Conservation (phyloP, 2,888 invertebrate genomes). For the Abscondita cerata region DNA sequence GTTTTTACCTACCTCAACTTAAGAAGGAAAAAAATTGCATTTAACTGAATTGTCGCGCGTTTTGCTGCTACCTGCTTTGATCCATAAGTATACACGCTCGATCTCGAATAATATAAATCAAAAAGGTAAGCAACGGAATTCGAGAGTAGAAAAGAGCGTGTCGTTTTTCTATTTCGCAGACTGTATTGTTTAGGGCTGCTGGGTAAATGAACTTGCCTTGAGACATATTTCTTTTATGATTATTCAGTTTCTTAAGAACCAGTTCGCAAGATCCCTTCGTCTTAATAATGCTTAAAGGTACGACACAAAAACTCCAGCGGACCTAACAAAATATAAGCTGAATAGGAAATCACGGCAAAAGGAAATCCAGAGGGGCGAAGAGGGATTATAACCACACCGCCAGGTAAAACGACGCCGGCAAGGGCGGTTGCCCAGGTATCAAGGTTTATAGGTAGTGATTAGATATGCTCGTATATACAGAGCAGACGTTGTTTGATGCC, state of each 20-base stretch:
- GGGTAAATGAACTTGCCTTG: conserved; percentile 43
- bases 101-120: conserved; percentile 30
- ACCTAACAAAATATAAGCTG: conserved; percentile 41
- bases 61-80: conserved; percentile 10
- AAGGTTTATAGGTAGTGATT: conserved; percentile 39
- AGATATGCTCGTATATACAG: conserved; percentile 33
- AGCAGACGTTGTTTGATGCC: conserved; percentile 27
- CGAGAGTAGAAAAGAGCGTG: conserved; percentile 16
- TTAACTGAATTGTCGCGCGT: conserved; percentile 1
- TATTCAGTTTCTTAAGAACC: conserved; percentile 49
- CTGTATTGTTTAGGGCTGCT: conserved; percentile 49
- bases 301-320: conserved; percentile 44
- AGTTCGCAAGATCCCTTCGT: conserved; percentile 48
- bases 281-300: conserved; percentile 42
- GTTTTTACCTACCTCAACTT: conserved; percentile 8
- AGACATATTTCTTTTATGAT: conserved; percentile 44
- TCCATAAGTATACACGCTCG: conserved; percentile 1
- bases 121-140: conserved; percentile 33
- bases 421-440: conserved; percentile 36
- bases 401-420: conserved; percentile 42
- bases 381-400: conserved; percentile 42
- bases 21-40: neutral
- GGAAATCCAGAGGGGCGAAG: conserved; percentile 41
- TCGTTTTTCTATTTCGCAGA: conserved; percentile 47
- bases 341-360: conserved; percentile 37